Conservation (phyloP, 2,797 vertebrate genomes). For the Enteromius trimaculatus region DNA sequence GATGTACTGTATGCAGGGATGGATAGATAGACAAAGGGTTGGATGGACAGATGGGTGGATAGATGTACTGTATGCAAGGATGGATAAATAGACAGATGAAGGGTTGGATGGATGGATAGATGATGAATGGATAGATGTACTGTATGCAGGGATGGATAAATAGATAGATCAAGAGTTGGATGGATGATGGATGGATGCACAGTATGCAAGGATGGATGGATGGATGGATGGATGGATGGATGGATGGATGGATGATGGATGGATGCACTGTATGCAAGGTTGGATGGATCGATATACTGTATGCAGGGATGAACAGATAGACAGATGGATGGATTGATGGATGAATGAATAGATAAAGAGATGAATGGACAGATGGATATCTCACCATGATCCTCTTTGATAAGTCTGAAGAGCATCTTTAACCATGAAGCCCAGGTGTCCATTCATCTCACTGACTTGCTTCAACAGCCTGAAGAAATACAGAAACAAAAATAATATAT, state of each 20-base stretch:
- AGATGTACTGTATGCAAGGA: too few species aligned
- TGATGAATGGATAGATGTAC: not conserved
- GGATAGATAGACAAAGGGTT: rapidly evolving
- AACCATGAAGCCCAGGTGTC: conserved; percentile 88
- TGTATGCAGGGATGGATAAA: not conserved
- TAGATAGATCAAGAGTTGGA: not conserved
- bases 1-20: not conserved
- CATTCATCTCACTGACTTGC: conserved; percentile 86
- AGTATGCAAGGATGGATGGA: not conserved
- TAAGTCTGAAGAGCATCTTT: conserved; percentile 87
- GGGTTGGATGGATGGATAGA: not conserved
- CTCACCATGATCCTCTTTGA: conserved; percentile 84
- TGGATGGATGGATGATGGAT: not conserved
- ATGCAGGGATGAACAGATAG: not conserved
- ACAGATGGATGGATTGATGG: not conserved
- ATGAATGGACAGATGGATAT: conserved; percentile 54
- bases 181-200: too few species aligned
- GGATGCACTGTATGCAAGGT: not conserved
- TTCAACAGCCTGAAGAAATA: conserved; percentile 82
- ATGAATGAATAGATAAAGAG: not conserved
- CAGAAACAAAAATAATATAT: conserved; percentile 69
- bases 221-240: not conserved
- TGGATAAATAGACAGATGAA: not conserved
- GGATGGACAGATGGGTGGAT: too few species aligned
- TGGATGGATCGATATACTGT: not conserved